A percentile compares a stretch with the other conserved stretches of the same genome.
Conservation (phyloP, 1,140 invertebrate species). For the Heliconius nattereri region DNA sequence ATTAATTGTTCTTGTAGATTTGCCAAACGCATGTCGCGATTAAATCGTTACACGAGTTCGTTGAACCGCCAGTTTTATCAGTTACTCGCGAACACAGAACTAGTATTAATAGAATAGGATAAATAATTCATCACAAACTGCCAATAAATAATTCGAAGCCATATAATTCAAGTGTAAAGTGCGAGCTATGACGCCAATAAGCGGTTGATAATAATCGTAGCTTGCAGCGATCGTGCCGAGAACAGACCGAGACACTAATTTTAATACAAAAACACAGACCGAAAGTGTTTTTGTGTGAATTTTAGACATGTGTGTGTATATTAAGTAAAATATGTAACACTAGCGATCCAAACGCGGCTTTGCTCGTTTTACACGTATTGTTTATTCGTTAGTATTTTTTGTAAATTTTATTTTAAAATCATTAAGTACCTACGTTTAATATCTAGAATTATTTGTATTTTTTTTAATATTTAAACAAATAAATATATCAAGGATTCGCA, state of each 20-base stretch:
- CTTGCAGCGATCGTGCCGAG: constrained; percentile 23
- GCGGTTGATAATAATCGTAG: constrained; percentile 29
- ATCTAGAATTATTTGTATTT: no score
- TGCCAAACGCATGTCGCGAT: constrained; percentile 27
- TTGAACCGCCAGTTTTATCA: constrained; percentile 38
- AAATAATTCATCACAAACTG: constrained; percentile 31
- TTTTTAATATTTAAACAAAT: no score
- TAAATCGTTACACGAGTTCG: constrained; percentile 29
- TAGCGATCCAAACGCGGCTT: no score
- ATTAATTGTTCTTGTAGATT: constrained; percentile 27
- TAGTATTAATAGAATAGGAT: constrained; percentile 37
- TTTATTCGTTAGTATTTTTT: no score
- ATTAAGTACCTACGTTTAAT: no score
- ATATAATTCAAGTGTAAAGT: constrained; percentile 31
- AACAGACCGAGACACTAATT: constrained; percentile 1
- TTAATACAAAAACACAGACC: background rate
- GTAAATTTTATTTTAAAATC: no score
- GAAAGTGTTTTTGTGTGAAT: constrained; percentile 4
- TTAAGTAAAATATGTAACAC: no score
- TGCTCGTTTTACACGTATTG: no score
- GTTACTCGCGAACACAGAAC: constrained; percentile 24
- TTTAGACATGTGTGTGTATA: background rate
- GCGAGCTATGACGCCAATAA: constrained; percentile 36
- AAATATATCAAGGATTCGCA: no score
- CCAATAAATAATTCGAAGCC: constrained; percentile 30